Percentiles rank a stretch among this genome's conserved stretches.
Conservation (phyloP, 2,113 vertebrate species). For the Passer montanus region DNA sequence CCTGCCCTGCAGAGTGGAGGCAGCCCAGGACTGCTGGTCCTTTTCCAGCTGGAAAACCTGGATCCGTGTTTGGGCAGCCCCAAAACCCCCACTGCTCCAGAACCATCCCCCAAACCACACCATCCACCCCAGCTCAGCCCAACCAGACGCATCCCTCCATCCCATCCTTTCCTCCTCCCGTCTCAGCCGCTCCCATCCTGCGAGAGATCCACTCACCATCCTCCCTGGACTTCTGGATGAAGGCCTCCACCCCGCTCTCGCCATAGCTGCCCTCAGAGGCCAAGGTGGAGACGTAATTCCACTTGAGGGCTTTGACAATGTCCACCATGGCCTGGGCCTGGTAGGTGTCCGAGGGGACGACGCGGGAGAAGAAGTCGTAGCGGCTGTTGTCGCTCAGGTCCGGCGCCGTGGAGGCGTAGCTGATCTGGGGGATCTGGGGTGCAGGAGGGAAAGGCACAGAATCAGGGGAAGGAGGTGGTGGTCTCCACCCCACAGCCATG, state of each 20-base stretch:
- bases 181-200: neutral
- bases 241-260: slow-evolving; percentile 93
- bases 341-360: slow-evolving; percentile 94
- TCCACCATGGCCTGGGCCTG: slow-evolving; percentile 98
- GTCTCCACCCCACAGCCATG: neutral
- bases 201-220: slow-evolving; percentile 81
- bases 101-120: accelerated
- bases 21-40: neutral
- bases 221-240: slow-evolving; percentile 94
- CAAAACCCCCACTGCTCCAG: accelerated
- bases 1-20: neutral
- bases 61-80: neutral
- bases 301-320: slow-evolving; percentile 92
- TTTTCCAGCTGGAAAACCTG: neutral
- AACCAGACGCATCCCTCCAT: neutral
- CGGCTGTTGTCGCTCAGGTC: slow-evolving; percentile 96
- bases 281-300: slow-evolving; percentile 96
- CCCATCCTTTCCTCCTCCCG: neutral
- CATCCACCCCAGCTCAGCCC: neutral
- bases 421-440: slow-evolving; percentile 92
- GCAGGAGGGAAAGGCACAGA: neutral
- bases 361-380: slow-evolving; percentile 95
- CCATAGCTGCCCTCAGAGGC: slow-evolving; percentile 96
- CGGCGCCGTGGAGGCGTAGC: slow-evolving; percentile 93
- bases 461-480: neutral